Conservation (phyloP, 2,113 vertebrate species). For the Campylomormyrus tamandua region DNA sequence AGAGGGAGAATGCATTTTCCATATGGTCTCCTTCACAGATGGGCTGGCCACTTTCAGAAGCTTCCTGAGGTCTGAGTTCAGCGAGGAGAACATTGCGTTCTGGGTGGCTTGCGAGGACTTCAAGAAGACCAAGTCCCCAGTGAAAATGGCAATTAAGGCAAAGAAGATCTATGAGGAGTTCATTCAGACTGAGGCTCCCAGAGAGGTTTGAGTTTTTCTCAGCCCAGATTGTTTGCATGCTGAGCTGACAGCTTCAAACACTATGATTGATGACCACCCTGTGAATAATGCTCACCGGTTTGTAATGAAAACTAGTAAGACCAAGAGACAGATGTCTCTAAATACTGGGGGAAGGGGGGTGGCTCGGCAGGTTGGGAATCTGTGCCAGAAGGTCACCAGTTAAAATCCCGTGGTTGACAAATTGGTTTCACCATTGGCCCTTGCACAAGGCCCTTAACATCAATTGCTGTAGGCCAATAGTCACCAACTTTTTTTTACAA, state of each 20-base stretch:
- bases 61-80: conserved; percentile 69
- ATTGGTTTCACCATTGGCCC: not conserved
- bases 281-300: not conserved
- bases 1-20: not conserved
- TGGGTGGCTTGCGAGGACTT: conserved; percentile 71
- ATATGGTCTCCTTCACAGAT: conserved; percentile 42
- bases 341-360: not conserved
- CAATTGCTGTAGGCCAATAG: not conserved
- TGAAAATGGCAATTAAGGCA: conserved; percentile 58
- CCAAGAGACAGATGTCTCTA: not conserved
- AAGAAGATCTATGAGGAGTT: conserved; percentile 69
- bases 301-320: not conserved
- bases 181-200: conserved; percentile 63
- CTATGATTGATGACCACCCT: not conserved
- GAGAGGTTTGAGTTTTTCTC: conserved; percentile 52
- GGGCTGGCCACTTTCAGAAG: conserved; percentile 63
- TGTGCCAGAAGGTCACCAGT: not conserved
- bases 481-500: not conserved
- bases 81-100: conserved; percentile 72
- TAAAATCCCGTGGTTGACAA: not conserved
- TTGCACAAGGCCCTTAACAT: not conserved
- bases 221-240: not conserved
- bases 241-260: not conserved
- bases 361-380: not conserved
- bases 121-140: conserved; percentile 63